phyloP scores from a whole-genome alignment of 2,113 vertebrate genomes.

The Chelonoidis abingdonii region DNA sequence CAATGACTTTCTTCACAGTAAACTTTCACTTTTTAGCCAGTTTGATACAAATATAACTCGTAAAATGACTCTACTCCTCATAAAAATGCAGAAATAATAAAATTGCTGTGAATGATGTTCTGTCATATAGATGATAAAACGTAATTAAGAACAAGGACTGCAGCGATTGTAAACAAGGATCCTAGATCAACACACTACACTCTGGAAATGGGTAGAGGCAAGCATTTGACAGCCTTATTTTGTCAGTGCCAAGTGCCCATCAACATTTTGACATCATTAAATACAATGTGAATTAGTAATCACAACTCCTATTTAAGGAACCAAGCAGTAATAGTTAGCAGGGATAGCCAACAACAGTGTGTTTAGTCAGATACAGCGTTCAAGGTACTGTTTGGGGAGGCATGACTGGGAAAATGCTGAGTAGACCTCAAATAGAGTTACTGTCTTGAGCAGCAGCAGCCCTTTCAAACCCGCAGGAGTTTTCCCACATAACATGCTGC shows the following conservation, averaged over 20 bases:
- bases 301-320: neutral
- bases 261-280: constrained; percentile 11
- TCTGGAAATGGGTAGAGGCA: neutral
- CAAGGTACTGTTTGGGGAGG: neutral
- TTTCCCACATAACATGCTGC: neutral
- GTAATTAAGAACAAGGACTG: constrained; percentile 17
- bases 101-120: constrained; percentile 58
- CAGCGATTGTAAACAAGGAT: constrained; percentile 22
- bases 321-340: neutral
- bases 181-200: neutral
- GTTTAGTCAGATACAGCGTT: neutral
- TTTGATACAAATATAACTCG: constrained; percentile 51
- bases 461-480: neutral
- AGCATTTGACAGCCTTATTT: neutral
- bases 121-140: constrained; percentile 41
- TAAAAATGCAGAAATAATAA: constrained; percentile 28
- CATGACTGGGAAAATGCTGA: neutral
- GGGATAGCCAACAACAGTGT: neutral
- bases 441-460: neutral
- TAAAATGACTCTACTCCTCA: constrained; percentile 12
- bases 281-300: neutral
- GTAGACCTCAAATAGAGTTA: neutral
- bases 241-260: neutral
- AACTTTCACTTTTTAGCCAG: constrained; percentile 52
- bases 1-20: constrained; percentile 48